Evolutionary conservation across 2,888 invertebrate species (phyloP).

Genomic region (Leptarthrus brevirostris): DNA sequence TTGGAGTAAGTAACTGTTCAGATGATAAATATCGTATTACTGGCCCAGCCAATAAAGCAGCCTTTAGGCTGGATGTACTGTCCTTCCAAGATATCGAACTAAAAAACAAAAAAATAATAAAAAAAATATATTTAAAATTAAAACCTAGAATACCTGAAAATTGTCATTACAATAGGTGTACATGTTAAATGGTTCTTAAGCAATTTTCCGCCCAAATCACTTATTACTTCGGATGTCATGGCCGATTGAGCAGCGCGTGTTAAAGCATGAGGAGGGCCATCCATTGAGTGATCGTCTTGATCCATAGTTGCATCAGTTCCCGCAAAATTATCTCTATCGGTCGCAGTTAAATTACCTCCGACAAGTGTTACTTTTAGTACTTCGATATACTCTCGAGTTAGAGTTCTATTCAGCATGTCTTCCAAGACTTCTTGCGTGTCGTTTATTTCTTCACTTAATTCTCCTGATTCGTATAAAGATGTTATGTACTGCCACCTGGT

Average conservation of each 20-base stretch:
- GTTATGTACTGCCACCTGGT: slow-evolving; percentile 84
- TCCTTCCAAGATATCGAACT: slow-evolving; percentile 87
- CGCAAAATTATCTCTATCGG: slow-evolving; percentile 66
- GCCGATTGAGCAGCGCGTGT: slow-evolving; percentile 67
- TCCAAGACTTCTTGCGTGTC: slow-evolving; percentile 87
- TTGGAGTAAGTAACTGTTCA: slow-evolving; percentile 73
- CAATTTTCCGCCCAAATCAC: slow-evolving; percentile 82
- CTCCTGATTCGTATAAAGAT: slow-evolving; percentile 80
- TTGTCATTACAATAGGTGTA: slow-evolving; percentile 74
- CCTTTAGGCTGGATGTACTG: slow-evolving; percentile 83
- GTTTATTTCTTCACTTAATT: slow-evolving; percentile 79
- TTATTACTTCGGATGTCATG: slow-evolving; percentile 78
- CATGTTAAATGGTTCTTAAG: slow-evolving; percentile 75
- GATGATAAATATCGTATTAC: slow-evolving; percentile 75
- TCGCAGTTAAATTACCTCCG: slow-evolving; percentile 72
- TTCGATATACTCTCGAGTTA: slow-evolving; percentile 90
- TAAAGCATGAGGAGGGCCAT: slow-evolving; percentile 71
- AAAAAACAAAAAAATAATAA: slow-evolving; percentile 24
- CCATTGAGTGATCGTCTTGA: slow-evolving; percentile 77
- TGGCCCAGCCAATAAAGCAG: slow-evolving; percentile 79
- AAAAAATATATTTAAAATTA: background rate
- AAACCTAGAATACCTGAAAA: slow-evolving; percentile 68
- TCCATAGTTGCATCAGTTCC: slow-evolving; percentile 70
- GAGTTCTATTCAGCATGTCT: slow-evolving; percentile 84
- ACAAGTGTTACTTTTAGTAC: slow-evolving; percentile 81